Conservation (phyloP, 2,113 vertebrate genomes). For the Centropus bengalensis region DNA sequence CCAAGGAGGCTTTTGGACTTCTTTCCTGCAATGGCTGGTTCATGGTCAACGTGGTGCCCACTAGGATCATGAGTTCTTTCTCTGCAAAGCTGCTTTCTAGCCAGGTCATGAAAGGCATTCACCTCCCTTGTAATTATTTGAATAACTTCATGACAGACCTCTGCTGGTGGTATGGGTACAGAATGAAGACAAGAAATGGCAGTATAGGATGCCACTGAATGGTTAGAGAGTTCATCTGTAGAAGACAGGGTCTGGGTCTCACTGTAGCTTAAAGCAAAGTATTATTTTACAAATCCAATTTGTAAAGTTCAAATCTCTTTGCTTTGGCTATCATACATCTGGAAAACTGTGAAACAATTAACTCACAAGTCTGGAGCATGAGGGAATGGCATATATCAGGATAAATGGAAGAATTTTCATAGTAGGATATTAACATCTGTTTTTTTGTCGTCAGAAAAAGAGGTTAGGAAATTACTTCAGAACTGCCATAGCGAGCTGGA, state of each 20-base stretch:
- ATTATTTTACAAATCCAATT: neutral
- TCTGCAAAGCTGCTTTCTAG: neutral
- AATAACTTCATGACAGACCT: neutral
- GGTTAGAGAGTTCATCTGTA: neutral
- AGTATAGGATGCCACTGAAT: neutral
- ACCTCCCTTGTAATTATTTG: neutral
- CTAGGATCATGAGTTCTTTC: neutral
- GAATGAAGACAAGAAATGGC: neutral
- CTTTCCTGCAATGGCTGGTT: neutral
- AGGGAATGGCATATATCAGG: neutral
- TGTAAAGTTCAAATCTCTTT: neutral
- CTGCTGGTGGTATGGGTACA: neutral
- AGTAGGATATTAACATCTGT: neutral
- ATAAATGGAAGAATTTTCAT: neutral
- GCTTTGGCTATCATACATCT: neutral
- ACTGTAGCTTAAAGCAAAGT: neutral
- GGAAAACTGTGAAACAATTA: neutral
- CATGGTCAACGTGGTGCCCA: neutral
- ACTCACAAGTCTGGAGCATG: neutral
- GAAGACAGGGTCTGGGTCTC: neutral
- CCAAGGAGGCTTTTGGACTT: neutral
- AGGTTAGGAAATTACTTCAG: neutral
- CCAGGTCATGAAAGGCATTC: neutral
- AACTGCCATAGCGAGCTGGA: neutral
- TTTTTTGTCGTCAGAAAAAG: neutral